phyloP scores from a whole-genome alignment of 2,888 invertebrate species.

The Altica lythri region DNA sequence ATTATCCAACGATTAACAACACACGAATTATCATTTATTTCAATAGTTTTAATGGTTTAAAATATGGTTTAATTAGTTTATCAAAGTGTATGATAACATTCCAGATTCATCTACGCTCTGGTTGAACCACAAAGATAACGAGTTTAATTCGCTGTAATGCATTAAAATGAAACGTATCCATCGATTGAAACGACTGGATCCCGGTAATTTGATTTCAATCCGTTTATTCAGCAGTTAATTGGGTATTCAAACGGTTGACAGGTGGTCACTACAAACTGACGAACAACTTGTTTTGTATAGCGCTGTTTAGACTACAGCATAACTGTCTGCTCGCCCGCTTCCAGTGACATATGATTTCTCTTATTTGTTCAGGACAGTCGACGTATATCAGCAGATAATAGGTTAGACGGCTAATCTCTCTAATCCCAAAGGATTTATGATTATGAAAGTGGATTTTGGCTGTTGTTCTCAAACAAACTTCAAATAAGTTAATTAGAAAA shows the following conservation, averaged over 20 bases:
- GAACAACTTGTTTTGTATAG: slow-evolving; percentile 11
- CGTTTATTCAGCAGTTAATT: slow-evolving; percentile 33
- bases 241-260: slow-evolving; percentile 30
- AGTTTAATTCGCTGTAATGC: slow-evolving; percentile 6
- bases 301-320: background rate
- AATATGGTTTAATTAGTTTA: too few relatives aligned
- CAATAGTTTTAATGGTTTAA: too few relatives aligned
- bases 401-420: slow-evolving; percentile 1
- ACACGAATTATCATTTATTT: too few relatives aligned
- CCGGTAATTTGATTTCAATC: slow-evolving; percentile 28
- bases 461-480: too few relatives aligned
- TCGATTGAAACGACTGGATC: slow-evolving; percentile 14
- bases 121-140: background rate
- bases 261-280: slow-evolving; percentile 30
- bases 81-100: too few relatives aligned
- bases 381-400: background rate
- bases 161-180: slow-evolving; percentile 17
- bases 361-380: slow-evolving; percentile 1
- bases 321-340: slow-evolving; percentile 6
- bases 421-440: background rate
- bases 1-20: too few relatives aligned
- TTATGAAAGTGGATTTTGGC: slow-evolving; percentile 1
- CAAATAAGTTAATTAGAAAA: too few relatives aligned
- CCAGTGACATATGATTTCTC: slow-evolving; percentile 15
- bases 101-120: too few relatives aligned